Conservation (phyloP, 2,888 invertebrate species). For the Antheraea yamamai region DNA sequence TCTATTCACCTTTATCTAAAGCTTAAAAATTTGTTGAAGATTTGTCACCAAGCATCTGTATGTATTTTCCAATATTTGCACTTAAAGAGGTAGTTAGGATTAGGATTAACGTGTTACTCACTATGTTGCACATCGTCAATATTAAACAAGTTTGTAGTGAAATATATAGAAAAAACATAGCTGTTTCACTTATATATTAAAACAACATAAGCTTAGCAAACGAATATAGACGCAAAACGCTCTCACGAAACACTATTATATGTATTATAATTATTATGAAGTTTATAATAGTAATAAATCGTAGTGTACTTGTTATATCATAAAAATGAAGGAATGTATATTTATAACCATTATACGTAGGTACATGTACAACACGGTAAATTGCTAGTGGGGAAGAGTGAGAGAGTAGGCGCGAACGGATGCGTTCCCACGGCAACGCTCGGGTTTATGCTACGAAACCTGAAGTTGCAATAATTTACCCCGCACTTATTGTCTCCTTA, state of each 20-base stretch:
- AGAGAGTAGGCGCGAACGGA: conserved; percentile 37
- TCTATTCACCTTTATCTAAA: background rate
- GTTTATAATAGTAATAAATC: conserved; percentile 25
- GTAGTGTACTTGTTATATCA: conserved; percentile 17
- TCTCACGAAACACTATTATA: background rate
- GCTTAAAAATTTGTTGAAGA: background rate
- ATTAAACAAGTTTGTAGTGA: background rate
- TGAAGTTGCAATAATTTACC: conserved; percentile 61
- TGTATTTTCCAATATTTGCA: background rate
- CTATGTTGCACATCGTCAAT: background rate
- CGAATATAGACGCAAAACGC: conserved; percentile 4
- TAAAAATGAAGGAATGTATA: conserved; percentile 17
- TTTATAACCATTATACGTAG: conserved; percentile 32
- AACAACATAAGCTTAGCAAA: conserved; percentile 3
- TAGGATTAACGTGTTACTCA: background rate
- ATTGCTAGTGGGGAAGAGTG: conserved; percentile 40
- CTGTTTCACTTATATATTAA: background rate
- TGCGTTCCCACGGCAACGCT: conserved; percentile 70
- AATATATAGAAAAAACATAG: background rate
- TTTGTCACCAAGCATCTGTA: background rate
- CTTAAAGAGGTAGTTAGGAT: background rate
- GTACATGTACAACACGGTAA: conserved; percentile 26
- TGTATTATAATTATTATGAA: background rate
- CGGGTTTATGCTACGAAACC: conserved; percentile 47
- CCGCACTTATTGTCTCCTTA: conserved; percentile 48